A percentile compares a stretch with the other conserved stretches of the same genome.
These are phyloP conservation scores for Ceuthmochares aereus DNA, from an alignment of 2,113 vertebrate genomes.

Conservation along the genomic window DNA sequence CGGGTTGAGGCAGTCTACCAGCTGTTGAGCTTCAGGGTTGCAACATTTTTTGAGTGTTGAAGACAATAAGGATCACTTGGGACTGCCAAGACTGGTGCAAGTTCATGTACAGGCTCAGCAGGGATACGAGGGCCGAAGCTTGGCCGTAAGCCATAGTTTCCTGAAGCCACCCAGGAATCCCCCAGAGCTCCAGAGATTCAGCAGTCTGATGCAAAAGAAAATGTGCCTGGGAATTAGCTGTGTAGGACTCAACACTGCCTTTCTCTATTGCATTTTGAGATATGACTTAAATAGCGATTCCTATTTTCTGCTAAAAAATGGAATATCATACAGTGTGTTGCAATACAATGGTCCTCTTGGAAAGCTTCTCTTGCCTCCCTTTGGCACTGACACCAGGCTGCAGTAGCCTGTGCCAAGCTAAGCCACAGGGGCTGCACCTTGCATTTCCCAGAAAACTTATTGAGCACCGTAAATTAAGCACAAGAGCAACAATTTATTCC, in stretches of 20 bases:
- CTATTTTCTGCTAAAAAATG: fast-evolving
- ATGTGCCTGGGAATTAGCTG: fast-evolving
- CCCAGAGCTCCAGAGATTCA: too few species aligned
- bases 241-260: background rate
- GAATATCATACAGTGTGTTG: fast-evolving
- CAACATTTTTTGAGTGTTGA: fast-evolving
- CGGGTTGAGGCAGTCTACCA: background rate
- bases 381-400: background rate
- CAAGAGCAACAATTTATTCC: background rate
- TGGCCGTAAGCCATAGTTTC: background rate
- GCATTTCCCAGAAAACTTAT: background rate
- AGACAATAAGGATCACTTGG: background rate
- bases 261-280: fast-evolving
- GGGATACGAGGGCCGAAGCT: fast-evolving
- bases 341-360: fast-evolving
- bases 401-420: background rate
- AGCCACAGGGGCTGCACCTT: background rate
- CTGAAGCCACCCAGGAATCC: background rate
- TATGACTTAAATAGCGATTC: fast-evolving
- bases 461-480: background rate
- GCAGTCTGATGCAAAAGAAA: fast-evolving
- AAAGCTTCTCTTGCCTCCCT: background rate
- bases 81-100: background rate
- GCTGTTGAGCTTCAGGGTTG: background rate
- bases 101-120: fast-evolving